phyloP scores from a whole-genome alignment of 2,113 vertebrate species.

The Macaca fascicularis region DNA sequence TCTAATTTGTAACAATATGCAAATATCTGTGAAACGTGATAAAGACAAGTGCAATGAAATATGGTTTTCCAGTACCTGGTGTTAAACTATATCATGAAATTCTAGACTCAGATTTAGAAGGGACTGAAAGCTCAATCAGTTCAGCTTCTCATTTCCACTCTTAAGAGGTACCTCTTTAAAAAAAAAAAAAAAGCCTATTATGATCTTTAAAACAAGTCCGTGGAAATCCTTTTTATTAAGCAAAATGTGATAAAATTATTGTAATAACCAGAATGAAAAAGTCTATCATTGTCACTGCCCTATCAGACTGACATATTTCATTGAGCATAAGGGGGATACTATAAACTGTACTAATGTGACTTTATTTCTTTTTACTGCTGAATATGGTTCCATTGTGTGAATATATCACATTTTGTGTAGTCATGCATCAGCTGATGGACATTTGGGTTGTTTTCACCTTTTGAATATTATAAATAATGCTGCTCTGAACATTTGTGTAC shows the following conservation, averaged over 20 bases:
- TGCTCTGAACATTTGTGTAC: neutral
- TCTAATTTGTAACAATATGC: neutral
- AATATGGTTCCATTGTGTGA: neutral
- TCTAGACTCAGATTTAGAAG: neutral
- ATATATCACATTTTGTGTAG: neutral
- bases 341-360: neutral
- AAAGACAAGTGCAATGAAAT: neutral
- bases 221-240: neutral
- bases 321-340: neutral
- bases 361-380: neutral
- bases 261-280: neutral
- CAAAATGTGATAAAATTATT: neutral
- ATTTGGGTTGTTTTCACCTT: neutral
- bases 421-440: neutral
- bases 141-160: neutral
- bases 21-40: neutral
- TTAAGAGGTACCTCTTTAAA: neutral
- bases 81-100: neutral
- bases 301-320: neutral
- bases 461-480: neutral
- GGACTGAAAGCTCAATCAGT: neutral
- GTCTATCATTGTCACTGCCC: neutral
- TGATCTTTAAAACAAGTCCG: neutral
- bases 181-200: neutral
- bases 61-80: neutral